A percentile compares a stretch with the other conserved stretches of the same genome.
phyloP scores from a whole-genome alignment of 2,888 invertebrate genomes.

The Trypoxylon attenuatum region DNA sequence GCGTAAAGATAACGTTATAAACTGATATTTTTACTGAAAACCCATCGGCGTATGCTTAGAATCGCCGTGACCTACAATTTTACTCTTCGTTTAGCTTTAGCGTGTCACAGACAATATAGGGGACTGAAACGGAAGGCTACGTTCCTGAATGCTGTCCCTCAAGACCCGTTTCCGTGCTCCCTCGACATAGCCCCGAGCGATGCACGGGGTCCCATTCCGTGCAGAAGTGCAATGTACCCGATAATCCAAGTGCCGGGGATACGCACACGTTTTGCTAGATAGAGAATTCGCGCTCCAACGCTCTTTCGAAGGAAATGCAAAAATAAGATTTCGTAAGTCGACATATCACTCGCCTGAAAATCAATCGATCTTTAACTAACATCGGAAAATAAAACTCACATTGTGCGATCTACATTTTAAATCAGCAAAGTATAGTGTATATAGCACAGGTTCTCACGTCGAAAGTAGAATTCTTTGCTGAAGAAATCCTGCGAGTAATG shows the following conservation, averaged over 20 bases:
- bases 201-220: conserved; percentile 47
- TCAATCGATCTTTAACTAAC: background rate
- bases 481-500: no score
- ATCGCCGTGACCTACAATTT: no score
- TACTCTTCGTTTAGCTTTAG: no score
- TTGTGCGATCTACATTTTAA: no score
- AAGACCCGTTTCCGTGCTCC: conserved; percentile 58
- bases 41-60: no score
- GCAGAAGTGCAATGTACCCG: conserved; percentile 57
- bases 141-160: conserved; percentile 42
- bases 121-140: conserved; percentile 4
- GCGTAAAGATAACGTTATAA: no score
- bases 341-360: no score
- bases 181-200: conserved; percentile 43
- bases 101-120: no score
- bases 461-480: no score
- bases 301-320: background rate
- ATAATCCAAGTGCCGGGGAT: conserved; percentile 33
- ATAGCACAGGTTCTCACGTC: no score
- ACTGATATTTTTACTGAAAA: no score
- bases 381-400: background rate
- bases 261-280: conserved; percentile 19
- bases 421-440: no score
- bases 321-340: conserved; percentile 3
- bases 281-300: conserved; percentile 8